These are phyloP conservation scores for Willowsia nigromaculata DNA, from an alignment of 2,888 invertebrate genomes.

Conservation along the genomic window DNA sequence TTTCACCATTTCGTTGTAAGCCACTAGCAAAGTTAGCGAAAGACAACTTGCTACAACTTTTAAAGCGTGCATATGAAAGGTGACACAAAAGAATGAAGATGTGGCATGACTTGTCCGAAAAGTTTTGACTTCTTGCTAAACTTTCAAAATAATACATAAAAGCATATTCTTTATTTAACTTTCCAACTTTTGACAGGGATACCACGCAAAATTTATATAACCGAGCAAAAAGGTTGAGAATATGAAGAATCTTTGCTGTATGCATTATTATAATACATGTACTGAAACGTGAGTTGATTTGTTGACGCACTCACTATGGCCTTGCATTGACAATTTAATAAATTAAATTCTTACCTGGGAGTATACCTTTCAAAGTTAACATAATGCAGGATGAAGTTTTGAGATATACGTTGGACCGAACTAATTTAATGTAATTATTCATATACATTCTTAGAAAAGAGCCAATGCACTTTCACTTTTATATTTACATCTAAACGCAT, in stretches of 20 bases:
- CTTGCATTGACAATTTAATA: background rate
- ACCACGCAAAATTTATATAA: background rate
- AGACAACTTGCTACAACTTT: slow-evolving; percentile 5
- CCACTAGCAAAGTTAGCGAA: background rate
- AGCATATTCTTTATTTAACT: background rate
- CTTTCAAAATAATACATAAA: slow-evolving; percentile 25
- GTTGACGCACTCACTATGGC: background rate
- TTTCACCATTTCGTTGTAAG: background rate
- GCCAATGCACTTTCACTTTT: too few species aligned
- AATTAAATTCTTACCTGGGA: background rate
- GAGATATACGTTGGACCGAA: too few species aligned
- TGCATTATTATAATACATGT: background rate
- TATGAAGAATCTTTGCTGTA: too few species aligned
- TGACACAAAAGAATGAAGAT: slow-evolving; percentile 15
- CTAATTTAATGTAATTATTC: too few species aligned
- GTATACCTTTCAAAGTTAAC: too few species aligned
- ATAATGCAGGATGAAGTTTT: too few species aligned
- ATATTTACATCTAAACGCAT: too few species aligned
- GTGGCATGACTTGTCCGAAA: background rate
- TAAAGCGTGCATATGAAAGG: slow-evolving; percentile 29
- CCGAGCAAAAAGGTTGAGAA: too few species aligned
- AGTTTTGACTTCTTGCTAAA: slow-evolving; percentile 19
- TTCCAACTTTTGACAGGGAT: background rate
- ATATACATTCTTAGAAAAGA: too few species aligned
- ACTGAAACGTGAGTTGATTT: background rate